Base-by-base conservation (phyloP, 2,797 vertebrate species). In the Spinus pinus region DNA sequence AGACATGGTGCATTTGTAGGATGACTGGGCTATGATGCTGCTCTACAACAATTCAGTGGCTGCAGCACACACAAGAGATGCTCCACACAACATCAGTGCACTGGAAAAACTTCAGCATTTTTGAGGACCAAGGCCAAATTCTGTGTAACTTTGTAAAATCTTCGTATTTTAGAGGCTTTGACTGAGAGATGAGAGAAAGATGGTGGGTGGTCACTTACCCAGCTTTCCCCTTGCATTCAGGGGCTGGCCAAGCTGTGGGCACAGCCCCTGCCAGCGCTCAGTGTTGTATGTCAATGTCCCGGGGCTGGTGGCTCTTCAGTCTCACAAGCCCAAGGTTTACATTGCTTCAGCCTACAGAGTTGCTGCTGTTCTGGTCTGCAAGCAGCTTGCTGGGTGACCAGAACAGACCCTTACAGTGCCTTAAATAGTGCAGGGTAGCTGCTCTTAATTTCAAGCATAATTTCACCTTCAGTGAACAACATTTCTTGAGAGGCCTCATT, bases 301-400 rank as follows among this genome's bases (percentile, higher is more conserved):
- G 66, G 33, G 16, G 8, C 12, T 71, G 58, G 35, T 72, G 54
- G 25, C 41, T 31, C 33, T 46, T 19, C 51, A 23, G 12, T 73
- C 39, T 61, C 37, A 47, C 17, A 58, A 10, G 18, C 9, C 19
- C 58, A 3, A 50, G 35, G 27, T 39, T 77, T 83, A 56, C 21
- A 6, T 49, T 17, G 12, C 0, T 61, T 57, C 60, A 64, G 37
- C 31, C 46, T 0, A 0, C 39, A 33, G n/a, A 25, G 35, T 13
- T 66, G 64, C 57, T 53, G 24, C 58, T 7, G 1, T 47, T 82
- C 67, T 91, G 85, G 20, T 47, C 74, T 77, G 50, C 60, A 44
- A 54, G 56, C 14, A 77, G 41, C 72, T 86, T 49, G 33, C 51
- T 89, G 64, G 67, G 49, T 69, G 65, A 41, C 47, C 16, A 12